Evolutionary conservation across 2,797 vertebrate genomes (phyloP).

Genomic region (Neopelma chrysocephalum): DNA sequence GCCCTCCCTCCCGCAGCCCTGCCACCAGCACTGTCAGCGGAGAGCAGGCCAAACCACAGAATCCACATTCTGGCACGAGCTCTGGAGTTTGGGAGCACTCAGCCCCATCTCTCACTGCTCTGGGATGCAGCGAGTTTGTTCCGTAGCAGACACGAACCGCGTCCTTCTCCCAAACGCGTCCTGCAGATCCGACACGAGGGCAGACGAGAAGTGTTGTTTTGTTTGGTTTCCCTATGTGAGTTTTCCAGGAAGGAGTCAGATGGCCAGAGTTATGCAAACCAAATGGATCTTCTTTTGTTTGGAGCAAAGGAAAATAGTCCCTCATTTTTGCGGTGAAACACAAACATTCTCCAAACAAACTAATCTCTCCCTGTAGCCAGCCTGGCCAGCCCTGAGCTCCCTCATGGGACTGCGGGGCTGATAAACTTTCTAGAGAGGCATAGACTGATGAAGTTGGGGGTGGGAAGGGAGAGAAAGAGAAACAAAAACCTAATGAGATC

Average conservation of each 20-base stretch:
- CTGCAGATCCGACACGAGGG: not conserved
- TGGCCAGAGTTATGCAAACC: conserved; percentile 70
- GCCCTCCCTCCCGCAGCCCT: not conserved
- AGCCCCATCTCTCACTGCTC: not conserved
- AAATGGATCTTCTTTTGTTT: conserved; percentile 71
- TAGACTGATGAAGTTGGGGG: not conserved
- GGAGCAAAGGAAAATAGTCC: not conserved
- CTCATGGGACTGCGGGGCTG: not conserved
- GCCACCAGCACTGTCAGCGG: not conserved
- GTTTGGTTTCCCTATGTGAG: conserved; percentile 35
- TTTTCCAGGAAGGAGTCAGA: conserved; percentile 72
- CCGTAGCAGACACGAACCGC: not conserved
- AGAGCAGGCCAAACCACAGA: not conserved
- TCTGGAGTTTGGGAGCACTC: not conserved
- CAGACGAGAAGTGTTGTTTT: not conserved
- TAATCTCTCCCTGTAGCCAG: conserved; percentile 14
- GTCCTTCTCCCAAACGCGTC: not conserved
- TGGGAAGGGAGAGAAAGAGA: conserved; percentile 7
- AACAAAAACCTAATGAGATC: not conserved
- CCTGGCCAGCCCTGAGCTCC: conserved; percentile 45
- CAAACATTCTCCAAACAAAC: conserved; percentile 62
- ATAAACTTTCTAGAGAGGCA: not conserved
- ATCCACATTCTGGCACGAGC: not conserved
- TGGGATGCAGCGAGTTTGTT: not conserved
- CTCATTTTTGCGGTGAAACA: conserved; percentile 69